Conservation (phyloP, 2,113 vertebrate species). For the Prunella himalayana region DNA sequence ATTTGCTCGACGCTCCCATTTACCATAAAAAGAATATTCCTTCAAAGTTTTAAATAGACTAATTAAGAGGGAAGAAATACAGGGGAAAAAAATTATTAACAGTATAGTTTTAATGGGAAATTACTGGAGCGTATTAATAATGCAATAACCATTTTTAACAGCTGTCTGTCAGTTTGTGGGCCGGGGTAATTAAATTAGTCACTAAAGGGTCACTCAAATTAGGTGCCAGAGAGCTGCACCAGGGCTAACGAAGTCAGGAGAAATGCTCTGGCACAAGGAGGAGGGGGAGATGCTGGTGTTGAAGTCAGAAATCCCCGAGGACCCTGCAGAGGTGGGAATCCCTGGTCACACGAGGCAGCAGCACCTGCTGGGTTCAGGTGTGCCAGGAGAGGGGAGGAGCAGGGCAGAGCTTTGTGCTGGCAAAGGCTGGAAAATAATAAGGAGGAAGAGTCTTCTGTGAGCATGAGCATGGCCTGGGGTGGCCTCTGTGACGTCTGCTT, state of each 20-base stretch:
- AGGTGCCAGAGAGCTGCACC: not conserved
- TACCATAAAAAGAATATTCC: slow-evolving; percentile 77
- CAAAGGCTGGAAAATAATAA: not conserved
- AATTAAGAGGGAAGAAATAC: slow-evolving; percentile 83
- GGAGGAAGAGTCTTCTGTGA: not conserved
- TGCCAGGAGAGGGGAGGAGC: not conserved
- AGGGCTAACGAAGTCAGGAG: slow-evolving; percentile 9
- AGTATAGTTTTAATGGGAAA: slow-evolving; percentile 81
- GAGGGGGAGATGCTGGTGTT: not conserved
- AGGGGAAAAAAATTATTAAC: slow-evolving; percentile 72
- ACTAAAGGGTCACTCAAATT: slow-evolving; percentile 70
- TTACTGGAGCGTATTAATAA: slow-evolving; percentile 80
- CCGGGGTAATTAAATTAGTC: slow-evolving; percentile 78
- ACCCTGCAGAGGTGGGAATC: rapidly evolving
- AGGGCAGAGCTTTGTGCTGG: rapidly evolving
- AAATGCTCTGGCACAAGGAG: not conserved
- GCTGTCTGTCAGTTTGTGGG: slow-evolving; percentile 77
- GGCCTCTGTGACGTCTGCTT: slow-evolving; percentile 1
- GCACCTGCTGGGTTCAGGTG: not conserved
- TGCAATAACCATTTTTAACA: slow-evolving; percentile 82
- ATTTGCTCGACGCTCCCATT: slow-evolving; percentile 78
- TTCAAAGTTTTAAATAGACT: slow-evolving; percentile 83
- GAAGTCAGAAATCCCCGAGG: not conserved
- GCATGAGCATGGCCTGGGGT: not conserved
- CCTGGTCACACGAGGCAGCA: rapidly evolving